Evolutionary conservation across 2,888 invertebrate genomes (phyloP), one percentile per base, ranked within the genome.

Genomic region (Fragum fragum): DNA sequence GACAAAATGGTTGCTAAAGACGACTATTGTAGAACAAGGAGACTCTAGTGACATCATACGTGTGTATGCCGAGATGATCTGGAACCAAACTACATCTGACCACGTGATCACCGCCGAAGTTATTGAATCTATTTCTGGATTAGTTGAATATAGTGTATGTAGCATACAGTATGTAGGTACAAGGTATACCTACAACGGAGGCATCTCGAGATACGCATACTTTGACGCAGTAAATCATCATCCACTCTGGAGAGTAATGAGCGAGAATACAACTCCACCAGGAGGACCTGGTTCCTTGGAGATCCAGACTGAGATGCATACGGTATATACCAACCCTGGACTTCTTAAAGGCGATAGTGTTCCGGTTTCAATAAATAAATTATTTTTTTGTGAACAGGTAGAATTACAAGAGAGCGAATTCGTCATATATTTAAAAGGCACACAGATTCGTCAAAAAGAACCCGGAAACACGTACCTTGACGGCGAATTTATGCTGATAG

Each of bases 351-450:
- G n/a, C 21, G 9, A 36, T 42, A 23, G 6, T n/a, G 36, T 42
- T 32, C 42, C 66, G 3, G 9, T 66, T 2, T 21, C 66, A 21
- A 7, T 66, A 0, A 42, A 29, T 11, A 66, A 42, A 21, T 23
- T 66, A 23, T 66, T 42, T 42, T 66, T 66, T 23, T 66, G 66
- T 66, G 21, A 39, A 66, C 42, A 66, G 42, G n/a, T 66, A 42
- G 23, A 66, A 6, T 21, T 66, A 14, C 2, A 21, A 1, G 23
- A 21, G 6, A 11, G 5, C 21, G 66, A 66, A 23, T 66, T 66
- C 16, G 29, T 26, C n/a, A 36, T 42, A 9, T 66, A 36, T 66
- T 66, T 36, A 11, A 66, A 42, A 23, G 42, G 66, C 6, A 66
- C 66, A 7, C 66, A 66, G 11, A 21, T 66, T 11, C 42, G 23